Conservation (phyloP, 2,888 invertebrate genomes). For the Euproctis similis region DNA sequence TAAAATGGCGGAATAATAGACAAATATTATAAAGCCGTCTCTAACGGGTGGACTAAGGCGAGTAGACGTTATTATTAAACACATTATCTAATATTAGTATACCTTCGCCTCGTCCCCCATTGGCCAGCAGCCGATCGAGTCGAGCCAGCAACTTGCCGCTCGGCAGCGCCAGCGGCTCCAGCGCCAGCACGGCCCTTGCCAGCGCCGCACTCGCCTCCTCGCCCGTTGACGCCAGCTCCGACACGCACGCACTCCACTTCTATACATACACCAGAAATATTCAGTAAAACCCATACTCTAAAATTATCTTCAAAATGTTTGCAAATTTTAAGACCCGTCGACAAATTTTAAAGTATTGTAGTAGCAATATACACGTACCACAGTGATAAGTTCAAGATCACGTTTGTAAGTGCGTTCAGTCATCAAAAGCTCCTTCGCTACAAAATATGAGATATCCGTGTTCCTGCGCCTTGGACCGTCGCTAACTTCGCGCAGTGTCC, state of each 20-base stretch:
- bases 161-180: conserved; percentile 88
- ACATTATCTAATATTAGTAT: too few relatives aligned
- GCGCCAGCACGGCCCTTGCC: conserved; percentile 75
- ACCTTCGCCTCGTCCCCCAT: conserved; percentile 3
- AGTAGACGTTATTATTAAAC: too few relatives aligned
- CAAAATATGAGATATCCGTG: conserved; percentile 78
- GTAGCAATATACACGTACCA: conserved; percentile 82
- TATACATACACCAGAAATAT: too few relatives aligned
- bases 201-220: conserved; percentile 47
- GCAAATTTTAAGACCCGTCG: too few relatives aligned
- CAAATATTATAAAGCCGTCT: too few relatives aligned
- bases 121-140: conserved; percentile 80
- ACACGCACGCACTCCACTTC: conserved; percentile 58
- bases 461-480: conserved; percentile 40
- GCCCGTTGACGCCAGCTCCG: conserved; percentile 32
- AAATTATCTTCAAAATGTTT: too few relatives aligned
- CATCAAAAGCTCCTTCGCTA: conserved; percentile 95
- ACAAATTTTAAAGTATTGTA: too few relatives aligned
- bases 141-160: conserved; percentile 83
- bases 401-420: conserved; percentile 96
- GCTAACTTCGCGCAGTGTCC: conserved; percentile 35
- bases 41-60: too few relatives aligned
- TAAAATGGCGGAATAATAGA: too few relatives aligned
- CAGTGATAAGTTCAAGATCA: conserved; percentile 92
- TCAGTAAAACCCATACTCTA: too few relatives aligned